Conservation (phyloP, 2,797 vertebrate genomes). For the Emydoidea blandingii region DNA sequence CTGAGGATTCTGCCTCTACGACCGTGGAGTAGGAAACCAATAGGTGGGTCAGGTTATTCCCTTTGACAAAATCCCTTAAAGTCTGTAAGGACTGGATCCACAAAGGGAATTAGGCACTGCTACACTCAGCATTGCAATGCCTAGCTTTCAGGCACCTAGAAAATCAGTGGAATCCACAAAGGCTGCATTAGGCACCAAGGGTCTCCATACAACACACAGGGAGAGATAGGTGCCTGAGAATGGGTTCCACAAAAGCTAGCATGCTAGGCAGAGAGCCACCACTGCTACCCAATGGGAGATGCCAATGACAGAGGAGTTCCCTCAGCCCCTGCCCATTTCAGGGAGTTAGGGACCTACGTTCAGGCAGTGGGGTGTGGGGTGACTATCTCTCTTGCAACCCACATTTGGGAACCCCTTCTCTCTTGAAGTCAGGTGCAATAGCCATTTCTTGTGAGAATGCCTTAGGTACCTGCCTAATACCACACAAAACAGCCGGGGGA, state of each 20-base stretch:
- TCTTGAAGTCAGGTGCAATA: not conserved
- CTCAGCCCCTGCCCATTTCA: not conserved
- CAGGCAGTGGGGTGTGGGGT: not conserved
- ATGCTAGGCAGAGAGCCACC: not conserved
- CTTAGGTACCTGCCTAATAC: no score
- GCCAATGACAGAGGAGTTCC: not conserved
- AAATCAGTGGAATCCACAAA: not conserved
- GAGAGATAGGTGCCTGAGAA: not conserved
- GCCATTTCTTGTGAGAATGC: no score
- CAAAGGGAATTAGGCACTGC: not conserved
- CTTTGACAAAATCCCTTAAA: not conserved
- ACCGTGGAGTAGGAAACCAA: not conserved
- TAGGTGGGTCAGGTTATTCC: not conserved
- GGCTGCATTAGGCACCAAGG: not conserved
- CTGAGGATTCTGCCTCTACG: not conserved
- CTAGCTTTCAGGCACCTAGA: not conserved
- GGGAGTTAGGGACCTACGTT: not conserved
- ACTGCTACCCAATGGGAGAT: not conserved
- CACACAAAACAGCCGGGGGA: no score
- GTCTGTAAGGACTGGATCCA: not conserved
- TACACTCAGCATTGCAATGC: not conserved
- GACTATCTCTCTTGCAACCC: not conserved
- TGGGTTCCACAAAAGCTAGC: not conserved
- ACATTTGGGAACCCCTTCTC: not conserved
- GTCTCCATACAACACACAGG: not conserved